phyloP scores from a whole-genome alignment of 2,113 vertebrate species.

The Phainopepla nitens region DNA sequence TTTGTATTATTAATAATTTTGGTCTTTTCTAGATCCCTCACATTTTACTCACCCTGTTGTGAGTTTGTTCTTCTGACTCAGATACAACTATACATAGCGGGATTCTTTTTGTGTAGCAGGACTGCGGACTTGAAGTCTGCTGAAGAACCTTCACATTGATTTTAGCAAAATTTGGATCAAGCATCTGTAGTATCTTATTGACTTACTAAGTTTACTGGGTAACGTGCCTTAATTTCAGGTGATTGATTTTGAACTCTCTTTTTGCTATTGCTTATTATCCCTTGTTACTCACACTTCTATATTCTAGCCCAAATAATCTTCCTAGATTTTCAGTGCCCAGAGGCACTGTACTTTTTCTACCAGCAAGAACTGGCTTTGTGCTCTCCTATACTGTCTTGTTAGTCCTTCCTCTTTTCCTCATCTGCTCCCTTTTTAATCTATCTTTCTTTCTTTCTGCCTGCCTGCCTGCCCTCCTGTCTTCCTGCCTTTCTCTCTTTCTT shows the following conservation, averaged over 20 bases:
- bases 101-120: background rate
- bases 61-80: background rate
- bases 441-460: fast-evolving
- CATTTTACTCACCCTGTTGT: background rate
- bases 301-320: background rate
- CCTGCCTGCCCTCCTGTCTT: too few species aligned
- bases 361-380: background rate
- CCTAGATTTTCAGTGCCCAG: background rate
- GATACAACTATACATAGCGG: background rate
- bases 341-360: background rate
- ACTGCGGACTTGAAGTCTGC: background rate
- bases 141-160: background rate
- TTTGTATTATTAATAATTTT: background rate
- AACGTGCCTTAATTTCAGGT: background rate
- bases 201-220: background rate
- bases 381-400: background rate
- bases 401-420: background rate
- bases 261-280: background rate
- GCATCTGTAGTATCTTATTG: background rate
- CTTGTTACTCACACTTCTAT: background rate
- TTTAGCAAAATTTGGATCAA: background rate
- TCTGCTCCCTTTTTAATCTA: background rate
- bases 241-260: background rate
- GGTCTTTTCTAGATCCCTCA: background rate
- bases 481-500: background rate